phyloP scores from a whole-genome alignment of 2,113 vertebrate species.

The Saguinus imperator region DNA sequence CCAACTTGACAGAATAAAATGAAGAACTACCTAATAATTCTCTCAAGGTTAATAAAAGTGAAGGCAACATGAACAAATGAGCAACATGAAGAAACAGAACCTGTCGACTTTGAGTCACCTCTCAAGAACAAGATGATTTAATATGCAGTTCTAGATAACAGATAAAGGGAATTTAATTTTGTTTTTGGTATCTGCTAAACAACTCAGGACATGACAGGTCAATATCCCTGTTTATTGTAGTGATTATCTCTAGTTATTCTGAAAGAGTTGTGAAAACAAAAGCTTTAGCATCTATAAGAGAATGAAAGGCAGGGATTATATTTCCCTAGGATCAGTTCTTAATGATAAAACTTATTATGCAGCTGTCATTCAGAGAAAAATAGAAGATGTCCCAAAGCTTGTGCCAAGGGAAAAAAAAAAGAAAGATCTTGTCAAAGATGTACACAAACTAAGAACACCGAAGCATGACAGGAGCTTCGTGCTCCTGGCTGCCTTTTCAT shows the following conservation, averaged over 20 bases:
- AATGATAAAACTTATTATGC: constrained; percentile 89
- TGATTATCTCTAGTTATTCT: constrained; percentile 77
- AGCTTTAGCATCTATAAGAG: constrained; percentile 69
- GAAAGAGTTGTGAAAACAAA: constrained; percentile 81
- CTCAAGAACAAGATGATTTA: constrained; percentile 81
- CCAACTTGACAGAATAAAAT: constrained; percentile 63
- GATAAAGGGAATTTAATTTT: constrained; percentile 79
- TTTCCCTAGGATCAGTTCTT: constrained; percentile 80
- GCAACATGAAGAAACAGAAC: constrained; percentile 64
- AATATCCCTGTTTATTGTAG: constrained; percentile 72
- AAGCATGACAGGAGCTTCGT: constrained; percentile 68
- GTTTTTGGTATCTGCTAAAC: constrained; percentile 77
- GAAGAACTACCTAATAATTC: constrained; percentile 71
- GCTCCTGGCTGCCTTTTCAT: constrained; percentile 67
- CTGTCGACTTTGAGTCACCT: constrained; percentile 71
- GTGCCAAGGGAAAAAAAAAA: constrained; percentile 54
- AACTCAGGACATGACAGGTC: constrained; percentile 71
- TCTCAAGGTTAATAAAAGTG: constrained; percentile 74
- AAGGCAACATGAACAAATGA: constrained; percentile 54
- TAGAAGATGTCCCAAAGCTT: constrained; percentile 73
- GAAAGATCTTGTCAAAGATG: constrained; percentile 70
- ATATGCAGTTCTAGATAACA: constrained; percentile 76
- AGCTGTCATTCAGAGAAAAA: constrained; percentile 85
- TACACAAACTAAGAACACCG: constrained; percentile 66
- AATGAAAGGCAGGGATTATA: constrained; percentile 82